Evolutionary conservation across 1,140 invertebrate species (phyloP).

Genomic region (Trichonephila clavata): DNA sequence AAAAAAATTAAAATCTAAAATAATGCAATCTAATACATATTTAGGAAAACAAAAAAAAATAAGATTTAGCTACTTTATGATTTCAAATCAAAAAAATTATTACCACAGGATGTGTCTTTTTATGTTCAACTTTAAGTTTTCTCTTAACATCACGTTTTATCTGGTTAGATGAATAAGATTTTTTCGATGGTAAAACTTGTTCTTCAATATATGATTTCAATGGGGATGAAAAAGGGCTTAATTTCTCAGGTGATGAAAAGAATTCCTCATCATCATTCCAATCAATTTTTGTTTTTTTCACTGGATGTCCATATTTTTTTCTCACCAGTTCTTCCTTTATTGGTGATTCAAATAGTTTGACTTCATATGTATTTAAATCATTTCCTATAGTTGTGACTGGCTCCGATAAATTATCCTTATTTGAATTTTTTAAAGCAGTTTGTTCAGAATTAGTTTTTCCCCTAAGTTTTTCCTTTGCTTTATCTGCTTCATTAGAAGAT

Average conservation of each 20-base stretch:
- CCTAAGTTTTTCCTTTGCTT: not conserved
- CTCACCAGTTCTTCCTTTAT: not conserved
- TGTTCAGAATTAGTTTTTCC: not conserved
- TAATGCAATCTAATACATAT: no score
- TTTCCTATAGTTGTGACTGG: not conserved
- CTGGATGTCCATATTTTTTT: not conserved
- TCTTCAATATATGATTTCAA: not conserved
- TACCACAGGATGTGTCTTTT: not conserved
- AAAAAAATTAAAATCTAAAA: no score
- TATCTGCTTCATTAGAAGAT: no score
- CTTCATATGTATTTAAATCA: not conserved
- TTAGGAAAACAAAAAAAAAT: no score
- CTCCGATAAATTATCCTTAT: not conserved
- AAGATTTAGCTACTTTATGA: no score
- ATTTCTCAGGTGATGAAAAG: not conserved
- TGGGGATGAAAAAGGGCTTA: not conserved
- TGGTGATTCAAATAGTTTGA: constrained; percentile 26
- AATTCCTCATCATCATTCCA: not conserved
- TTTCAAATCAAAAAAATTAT: not conserved
- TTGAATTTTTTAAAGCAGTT: not conserved
- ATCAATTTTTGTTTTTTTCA: not conserved
- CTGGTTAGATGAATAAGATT: not conserved
- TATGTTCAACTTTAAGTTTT: not conserved
- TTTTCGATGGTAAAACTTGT: not conserved
- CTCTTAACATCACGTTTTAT: not conserved